phyloP scores from a whole-genome alignment of 2,888 invertebrate genomes.

The Drosophila neutralis region DNA sequence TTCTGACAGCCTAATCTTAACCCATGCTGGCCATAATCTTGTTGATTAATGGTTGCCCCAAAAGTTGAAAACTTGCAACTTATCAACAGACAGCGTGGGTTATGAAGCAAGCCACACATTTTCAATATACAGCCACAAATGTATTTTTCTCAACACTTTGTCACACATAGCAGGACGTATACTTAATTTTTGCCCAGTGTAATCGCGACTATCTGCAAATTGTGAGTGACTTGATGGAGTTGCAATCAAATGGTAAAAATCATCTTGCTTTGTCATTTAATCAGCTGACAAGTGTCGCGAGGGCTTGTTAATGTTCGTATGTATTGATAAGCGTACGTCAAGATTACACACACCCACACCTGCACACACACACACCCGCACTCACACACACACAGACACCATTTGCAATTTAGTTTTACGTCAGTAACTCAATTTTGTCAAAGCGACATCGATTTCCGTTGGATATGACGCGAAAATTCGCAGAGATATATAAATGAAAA shows the following conservation, averaged over 20 bases:
- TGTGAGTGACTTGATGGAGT: constrained; percentile 5
- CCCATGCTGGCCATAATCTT: background rate
- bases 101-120: background rate
- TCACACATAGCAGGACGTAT: background rate
- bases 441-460: constrained; percentile 74
- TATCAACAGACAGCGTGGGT: background rate
- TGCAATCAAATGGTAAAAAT: constrained; percentile 36
- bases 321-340: constrained; percentile 57
- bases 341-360: constrained; percentile 43
- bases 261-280: constrained; percentile 44
- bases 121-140: background rate
- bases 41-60: background rate
- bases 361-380: background rate
- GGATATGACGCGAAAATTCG: constrained; percentile 54
- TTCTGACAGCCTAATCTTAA: background rate
- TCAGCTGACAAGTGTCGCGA: constrained; percentile 52
- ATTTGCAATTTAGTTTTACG: constrained; percentile 48
- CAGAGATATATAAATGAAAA: constrained; percentile 30
- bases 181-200: constrained; percentile 6
- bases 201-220: background rate
- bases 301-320: constrained; percentile 28
- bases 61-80: background rate
- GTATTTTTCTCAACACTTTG: background rate
- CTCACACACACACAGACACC: background rate
- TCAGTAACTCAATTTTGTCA: constrained; percentile 65